These are phyloP conservation scores for Salticus scenicus DNA, from an alignment of 2,888 invertebrate genomes.

Conservation along the genomic window DNA sequence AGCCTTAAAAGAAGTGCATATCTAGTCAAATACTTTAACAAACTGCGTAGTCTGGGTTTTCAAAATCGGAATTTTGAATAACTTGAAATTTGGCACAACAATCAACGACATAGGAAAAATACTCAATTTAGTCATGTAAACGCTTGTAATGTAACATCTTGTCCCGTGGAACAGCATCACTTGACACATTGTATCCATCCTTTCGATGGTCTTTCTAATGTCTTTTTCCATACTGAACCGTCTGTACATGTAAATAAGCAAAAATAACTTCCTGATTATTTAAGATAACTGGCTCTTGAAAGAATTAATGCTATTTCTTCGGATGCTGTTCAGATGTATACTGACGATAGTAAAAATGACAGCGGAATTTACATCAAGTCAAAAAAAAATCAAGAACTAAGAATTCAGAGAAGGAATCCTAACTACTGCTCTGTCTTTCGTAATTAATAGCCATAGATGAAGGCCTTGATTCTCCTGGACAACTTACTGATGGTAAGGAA, in stretches of 20 bases:
- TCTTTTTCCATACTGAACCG: no score
- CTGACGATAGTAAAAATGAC: neutral
- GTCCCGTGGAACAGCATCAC: no score
- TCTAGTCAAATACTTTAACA: slow-evolving; percentile 6
- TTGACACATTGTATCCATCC: no score
- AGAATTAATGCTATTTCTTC: neutral
- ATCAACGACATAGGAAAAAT: neutral
- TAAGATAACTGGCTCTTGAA: neutral
- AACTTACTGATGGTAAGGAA: neutral
- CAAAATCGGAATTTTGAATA: neutral
- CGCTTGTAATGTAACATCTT: no score
- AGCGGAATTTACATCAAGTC: neutral
- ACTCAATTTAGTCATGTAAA: neutral
- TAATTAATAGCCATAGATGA: neutral
- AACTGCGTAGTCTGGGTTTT: neutral
- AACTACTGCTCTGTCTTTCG: neutral
- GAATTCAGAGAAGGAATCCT: neutral
- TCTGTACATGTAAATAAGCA: no score
- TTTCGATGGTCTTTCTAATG: no score
- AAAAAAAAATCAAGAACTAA: neutral
- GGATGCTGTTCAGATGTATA: neutral
- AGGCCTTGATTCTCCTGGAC: neutral
- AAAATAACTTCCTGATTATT: no score
- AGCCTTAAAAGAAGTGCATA: neutral
- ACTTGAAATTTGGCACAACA: neutral